Conservation (phyloP, 1,140 invertebrate genomes). For the Episyrphus balteatus region DNA sequence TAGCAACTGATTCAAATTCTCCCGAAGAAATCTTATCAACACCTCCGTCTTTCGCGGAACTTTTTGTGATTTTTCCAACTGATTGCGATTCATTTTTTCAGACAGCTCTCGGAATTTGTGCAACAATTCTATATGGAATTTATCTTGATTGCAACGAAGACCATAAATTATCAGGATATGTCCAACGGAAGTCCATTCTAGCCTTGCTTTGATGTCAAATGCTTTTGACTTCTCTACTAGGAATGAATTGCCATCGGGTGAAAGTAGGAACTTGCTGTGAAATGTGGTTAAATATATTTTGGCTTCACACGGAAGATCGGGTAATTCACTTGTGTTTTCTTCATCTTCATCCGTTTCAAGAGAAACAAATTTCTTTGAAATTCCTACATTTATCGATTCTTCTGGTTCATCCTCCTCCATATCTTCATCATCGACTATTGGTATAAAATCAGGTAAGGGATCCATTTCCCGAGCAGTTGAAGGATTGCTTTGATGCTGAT, state of each 20-base stretch:
- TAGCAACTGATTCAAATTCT: conserved; percentile 19
- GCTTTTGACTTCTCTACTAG: conserved; percentile 28
- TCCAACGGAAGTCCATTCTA: conserved; percentile 33
- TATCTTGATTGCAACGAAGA: conserved; percentile 37
- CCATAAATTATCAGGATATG: conserved; percentile 40
- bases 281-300: conserved; percentile 39
- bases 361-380: conserved; percentile 6
- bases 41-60: conserved; percentile 21
- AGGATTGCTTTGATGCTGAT: background rate
- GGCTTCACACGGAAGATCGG: conserved; percentile 24
- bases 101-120: conserved; percentile 28
- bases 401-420: background rate
- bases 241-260: conserved; percentile 37
- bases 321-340: background rate
- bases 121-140: conserved; percentile 37
- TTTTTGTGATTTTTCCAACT: conserved; percentile 13
- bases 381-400: background rate
- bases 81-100: conserved; percentile 10
- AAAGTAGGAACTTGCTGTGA: conserved; percentile 37
- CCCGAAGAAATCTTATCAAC: conserved; percentile 21
- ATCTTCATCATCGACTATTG: conserved; percentile 9
- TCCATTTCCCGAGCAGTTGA: conserved; percentile 10
- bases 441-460: conserved; percentile 23
- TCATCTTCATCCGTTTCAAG: conserved; percentile 5
- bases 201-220: conserved; percentile 34